Conservation (phyloP, 2,797 vertebrate species). For the Acanthopagrus latus region DNA sequence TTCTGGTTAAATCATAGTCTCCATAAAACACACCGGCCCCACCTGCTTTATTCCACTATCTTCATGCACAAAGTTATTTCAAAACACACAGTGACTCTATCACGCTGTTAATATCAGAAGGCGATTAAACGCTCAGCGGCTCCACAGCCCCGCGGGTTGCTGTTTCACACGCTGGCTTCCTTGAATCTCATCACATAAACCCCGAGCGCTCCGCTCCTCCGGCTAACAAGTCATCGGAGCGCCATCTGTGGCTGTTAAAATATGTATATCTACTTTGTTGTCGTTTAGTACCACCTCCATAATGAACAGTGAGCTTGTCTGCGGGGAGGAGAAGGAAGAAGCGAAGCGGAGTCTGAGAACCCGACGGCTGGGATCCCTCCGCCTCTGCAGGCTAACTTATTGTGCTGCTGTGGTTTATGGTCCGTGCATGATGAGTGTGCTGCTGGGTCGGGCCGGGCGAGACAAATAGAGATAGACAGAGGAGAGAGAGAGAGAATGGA, state of each 20-base stretch:
- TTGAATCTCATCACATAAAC: conserved; percentile 49
- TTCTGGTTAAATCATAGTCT: background rate
- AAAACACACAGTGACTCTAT: conserved; percentile 24
- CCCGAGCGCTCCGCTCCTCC: conserved; percentile 28
- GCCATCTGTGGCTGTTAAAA: conserved; percentile 60
- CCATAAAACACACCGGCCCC: background rate
- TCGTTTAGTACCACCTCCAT: conserved; percentile 44
- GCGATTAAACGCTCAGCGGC: conserved; percentile 55
- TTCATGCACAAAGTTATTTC: background rate
- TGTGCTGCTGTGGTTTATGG: conserved; percentile 64
- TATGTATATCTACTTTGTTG: conserved; percentile 59
- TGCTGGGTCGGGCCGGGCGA: conserved; percentile 12
- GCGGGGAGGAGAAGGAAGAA: conserved; percentile 1
- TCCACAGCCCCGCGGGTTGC: conserved; percentile 31
- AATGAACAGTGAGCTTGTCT: conserved; percentile 30
- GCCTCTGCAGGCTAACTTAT: conserved; percentile 49
- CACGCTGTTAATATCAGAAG: conserved; percentile 49
- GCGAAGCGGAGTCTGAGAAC: conserved; percentile 26
- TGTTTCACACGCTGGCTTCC: conserved; percentile 37
- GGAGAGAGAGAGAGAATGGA: background rate
- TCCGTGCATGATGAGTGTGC: conserved; percentile 45
- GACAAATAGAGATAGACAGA: conserved; percentile 9
- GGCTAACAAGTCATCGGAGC: conserved; percentile 45
- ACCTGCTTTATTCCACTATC: background rate
- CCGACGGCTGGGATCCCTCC: conserved; percentile 34